A percentile compares a stretch with the other conserved stretches of the same genome.
phyloP scores from a whole-genome alignment of 30 jellyfish, hydroid and myxozoan species.

The Aurelia coerulea region DNA sequence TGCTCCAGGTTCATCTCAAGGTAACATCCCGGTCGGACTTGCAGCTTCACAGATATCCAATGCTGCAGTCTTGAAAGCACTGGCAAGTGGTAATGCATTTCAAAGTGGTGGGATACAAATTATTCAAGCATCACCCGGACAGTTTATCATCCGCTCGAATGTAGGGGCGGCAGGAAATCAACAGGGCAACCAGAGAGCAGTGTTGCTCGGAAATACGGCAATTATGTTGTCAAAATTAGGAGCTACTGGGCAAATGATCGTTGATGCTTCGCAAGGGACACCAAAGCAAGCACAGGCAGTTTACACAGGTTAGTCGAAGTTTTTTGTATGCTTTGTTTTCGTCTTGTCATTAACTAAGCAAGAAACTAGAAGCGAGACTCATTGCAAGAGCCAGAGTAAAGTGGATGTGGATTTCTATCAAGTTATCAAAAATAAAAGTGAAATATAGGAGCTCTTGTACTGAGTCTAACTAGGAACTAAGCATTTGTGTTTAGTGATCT shows the following conservation, averaged over 20 bases:
- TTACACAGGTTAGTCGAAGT: too few relatives aligned
- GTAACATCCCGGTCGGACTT: conserved; percentile 55
- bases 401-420: too few relatives aligned
- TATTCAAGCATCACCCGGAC: conserved; percentile 89
- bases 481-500: too few relatives aligned
- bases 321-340: too few relatives aligned
- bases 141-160: conserved; percentile 85
- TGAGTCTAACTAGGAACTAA: too few relatives aligned
- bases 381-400: too few relatives aligned
- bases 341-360: too few relatives aligned
- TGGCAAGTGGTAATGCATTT: conserved; percentile 81
- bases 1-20: conserved; percentile 60
- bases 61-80: conserved; percentile 86
- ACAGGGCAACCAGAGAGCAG: conserved; percentile 59
- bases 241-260: conserved; percentile 42
- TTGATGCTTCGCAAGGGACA: conserved; percentile 22
- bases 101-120: conserved; percentile 84
- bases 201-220: conserved; percentile 65
- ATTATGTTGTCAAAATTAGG: conserved; percentile 58
- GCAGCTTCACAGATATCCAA: conserved; percentile 70
- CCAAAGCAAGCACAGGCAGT: conserved; percentile 24
- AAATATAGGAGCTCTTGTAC: too few relatives aligned
- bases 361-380: too few relatives aligned
- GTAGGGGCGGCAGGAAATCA: conserved; percentile 28
- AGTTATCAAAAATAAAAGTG: too few relatives aligned